These are phyloP conservation scores for Helicoverpa armigera DNA, from an alignment of 1,140 invertebrate genomes.

Conservation along the genomic window DNA sequence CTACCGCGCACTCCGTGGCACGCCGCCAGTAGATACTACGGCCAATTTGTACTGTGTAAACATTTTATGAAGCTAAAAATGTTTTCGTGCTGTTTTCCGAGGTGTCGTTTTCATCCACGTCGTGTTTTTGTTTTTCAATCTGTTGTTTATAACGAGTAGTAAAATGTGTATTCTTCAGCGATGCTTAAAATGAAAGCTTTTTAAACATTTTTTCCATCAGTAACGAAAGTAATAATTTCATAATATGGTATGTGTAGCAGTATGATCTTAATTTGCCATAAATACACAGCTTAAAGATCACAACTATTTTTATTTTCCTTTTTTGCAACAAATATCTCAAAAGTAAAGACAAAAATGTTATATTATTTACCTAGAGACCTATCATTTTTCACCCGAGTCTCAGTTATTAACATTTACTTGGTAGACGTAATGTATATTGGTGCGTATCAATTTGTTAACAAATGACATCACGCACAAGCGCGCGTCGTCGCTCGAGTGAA, in stretches of 20 bases:
- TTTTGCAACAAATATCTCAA: no score
- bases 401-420: conserved; percentile 6
- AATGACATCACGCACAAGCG: conserved; percentile 22
- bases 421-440: conserved; percentile 10
- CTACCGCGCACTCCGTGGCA: conserved; percentile 22
- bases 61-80: conserved; percentile 28
- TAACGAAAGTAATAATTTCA: no score
- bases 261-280: no score
- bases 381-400: neutral
- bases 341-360: no score
- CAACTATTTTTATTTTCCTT: no score
- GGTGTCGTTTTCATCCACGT: conserved; percentile 14
- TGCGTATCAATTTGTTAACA: conserved; percentile 35
- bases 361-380: neutral
- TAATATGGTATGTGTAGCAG: no score
- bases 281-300: no score
- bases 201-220: neutral
- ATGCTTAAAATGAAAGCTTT: neutral
- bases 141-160: neutral
- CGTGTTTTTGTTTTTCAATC: neutral
- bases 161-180: neutral
- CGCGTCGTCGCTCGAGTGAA: conserved; percentile 21
- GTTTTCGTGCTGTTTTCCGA: conserved; percentile 26
- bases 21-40: conserved; percentile 17
- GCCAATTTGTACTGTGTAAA: conserved; percentile 29